A percentile compares a stretch with the other conserved stretches of the same genome.
Evolutionary conservation across 2,113 vertebrate species (phyloP).

Genomic region (Cisticola juncidis): DNA sequence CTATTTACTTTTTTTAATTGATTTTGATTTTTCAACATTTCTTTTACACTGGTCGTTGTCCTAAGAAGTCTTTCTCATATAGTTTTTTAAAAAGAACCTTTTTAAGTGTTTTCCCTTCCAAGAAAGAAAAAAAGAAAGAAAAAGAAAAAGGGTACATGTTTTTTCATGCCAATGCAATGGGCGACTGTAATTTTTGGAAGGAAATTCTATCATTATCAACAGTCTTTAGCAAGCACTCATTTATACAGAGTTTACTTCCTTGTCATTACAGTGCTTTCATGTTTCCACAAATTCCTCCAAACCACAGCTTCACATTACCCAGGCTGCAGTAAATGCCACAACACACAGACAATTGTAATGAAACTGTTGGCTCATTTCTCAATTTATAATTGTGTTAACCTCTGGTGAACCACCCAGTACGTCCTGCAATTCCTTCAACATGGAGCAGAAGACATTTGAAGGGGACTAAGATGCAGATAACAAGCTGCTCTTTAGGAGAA

Average conservation of each 20-base stretch:
- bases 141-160: accelerated
- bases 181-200: background rate
- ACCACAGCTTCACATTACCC: background rate
- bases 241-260: background rate
- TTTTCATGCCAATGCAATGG: background rate
- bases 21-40: background rate
- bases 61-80: background rate
- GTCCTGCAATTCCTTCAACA: background rate
- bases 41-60: background rate
- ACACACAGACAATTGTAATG: background rate
- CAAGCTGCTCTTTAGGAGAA: background rate
- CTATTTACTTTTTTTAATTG: background rate
- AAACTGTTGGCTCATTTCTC: background rate
- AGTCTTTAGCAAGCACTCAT: background rate
- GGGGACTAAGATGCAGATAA: background rate
- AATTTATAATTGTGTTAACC: background rate
- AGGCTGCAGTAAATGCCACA: background rate
- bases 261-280: background rate
- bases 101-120: accelerated
- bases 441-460: background rate
- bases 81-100: background rate
- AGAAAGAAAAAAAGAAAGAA: no score
- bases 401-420: background rate
- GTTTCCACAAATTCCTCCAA: background rate
- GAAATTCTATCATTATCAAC: background rate